Evolutionary conservation across 1,140 invertebrate species (phyloP), one percentile per base, ranked within the genome.

Genomic region (Vanessa tameamea): DNA sequence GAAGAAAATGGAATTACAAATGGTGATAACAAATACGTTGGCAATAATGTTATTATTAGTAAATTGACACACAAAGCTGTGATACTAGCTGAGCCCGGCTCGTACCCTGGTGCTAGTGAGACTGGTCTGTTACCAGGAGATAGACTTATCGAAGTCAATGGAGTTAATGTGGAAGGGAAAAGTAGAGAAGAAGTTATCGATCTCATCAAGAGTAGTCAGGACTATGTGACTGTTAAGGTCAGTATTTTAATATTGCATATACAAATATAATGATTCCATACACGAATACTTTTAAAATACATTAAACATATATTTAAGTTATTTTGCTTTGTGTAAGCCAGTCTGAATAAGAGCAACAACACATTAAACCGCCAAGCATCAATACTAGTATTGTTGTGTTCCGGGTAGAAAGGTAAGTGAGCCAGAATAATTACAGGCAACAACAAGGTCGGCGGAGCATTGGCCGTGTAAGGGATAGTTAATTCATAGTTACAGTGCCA

Each of bases 71-170:
- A 96, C 88, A 95, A 95, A 76, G 95, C 96, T 47, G 97, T 98
- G 3, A 97, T 98, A 64, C 97, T 99, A 86, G 98, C 98, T 8
- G 98, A 99, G 90, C 98, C 98, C 1, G 97, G 97, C 48, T 95
- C 95, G n/a, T 94, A 96, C 82, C 94, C 95, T 43, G 95, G 96
- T 65, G 94, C 95, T 64, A 95, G 96, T 87, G 95, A 97, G 72
- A 97, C 96, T 23, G 97, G 96, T n/a, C 93, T 99, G 13, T 88
- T 99, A 59, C 98, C 98, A 50, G 98, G 98, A 12, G 98, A 99
- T 93, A 94, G 97, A 82, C 94, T 99, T 0, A 94, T 99, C 72
- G 97, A 98, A 94, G 97, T 99, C 11, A 98, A 99, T 88, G 96
- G 96, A 26, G 94, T 96, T 48, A 95, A 95, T 72, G 97, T 99